Evolutionary conservation across 2,888 invertebrate genomes (phyloP), one percentile per base, ranked within the genome.

Genomic region (Brachypalpus laphriformis): DNA sequence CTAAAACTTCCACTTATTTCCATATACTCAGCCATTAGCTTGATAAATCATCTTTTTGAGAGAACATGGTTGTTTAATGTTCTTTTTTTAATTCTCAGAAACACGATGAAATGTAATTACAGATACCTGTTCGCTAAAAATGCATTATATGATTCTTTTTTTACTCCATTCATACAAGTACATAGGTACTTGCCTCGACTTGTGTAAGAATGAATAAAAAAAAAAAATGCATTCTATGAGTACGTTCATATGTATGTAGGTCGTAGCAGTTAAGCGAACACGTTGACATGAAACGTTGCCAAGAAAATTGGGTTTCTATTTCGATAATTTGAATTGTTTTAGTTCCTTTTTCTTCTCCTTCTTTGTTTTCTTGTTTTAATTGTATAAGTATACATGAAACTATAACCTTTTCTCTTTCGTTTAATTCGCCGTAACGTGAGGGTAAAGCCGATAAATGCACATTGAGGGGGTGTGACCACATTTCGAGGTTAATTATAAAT

Each of bases 261-360:
- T 66, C 80, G 49, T 31, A 45, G 51, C 40, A 65, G 72, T 78
- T 63, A 56, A 71, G 20, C 45, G 61, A 70, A 77, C 51, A 77
- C 14, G 70, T 57, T 78, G 65, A 80, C 65, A 66, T 59, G 57
- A 65, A 57, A 65, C 28, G 16, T 71, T 72, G 65, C 65, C 72
- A 80, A 57, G 63, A 71, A 71, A 71, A 71, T 70, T 78, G 47
- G 63, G 71, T 57, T 61, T 65, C 8, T 71, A 18, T 54, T 61
- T 54, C 49, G 14, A 76, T 80, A 31, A 37, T 37, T 25, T 31
- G 8, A 9, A 72, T 49, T 40, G 34, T 34, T 34, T 66, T 31
- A 37, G n/a, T 63, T 57, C 18, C 20, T 57, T 40, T 40, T n/a
- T n/a, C n/a, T n/a, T n/a, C n/a, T n/a, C n/a, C n/a, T n/a, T n/a